These are phyloP conservation scores for Brenthis hecate DNA, from an alignment of 2,888 invertebrate species.

Conservation along the genomic window DNA sequence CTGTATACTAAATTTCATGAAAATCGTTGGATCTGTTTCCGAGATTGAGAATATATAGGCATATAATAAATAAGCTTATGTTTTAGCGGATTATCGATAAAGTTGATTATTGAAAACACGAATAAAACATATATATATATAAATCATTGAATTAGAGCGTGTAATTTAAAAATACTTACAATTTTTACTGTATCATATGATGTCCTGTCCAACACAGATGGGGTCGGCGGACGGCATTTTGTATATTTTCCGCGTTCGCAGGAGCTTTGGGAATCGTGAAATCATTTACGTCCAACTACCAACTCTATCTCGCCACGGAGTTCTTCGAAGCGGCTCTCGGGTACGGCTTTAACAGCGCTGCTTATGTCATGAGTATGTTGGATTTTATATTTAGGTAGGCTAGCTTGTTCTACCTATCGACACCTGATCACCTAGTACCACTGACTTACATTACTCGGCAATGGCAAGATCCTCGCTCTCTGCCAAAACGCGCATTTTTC, in stretches of 20 bases:
- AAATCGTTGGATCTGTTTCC: too few species aligned
- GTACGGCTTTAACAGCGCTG: constrained; percentile 81
- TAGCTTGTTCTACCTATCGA: neutral
- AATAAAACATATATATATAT: too few species aligned
- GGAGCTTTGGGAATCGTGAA: constrained; percentile 78
- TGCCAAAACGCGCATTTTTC: too few species aligned
- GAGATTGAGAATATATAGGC: too few species aligned
- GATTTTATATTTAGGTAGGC: neutral
- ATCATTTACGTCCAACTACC: constrained; percentile 79
- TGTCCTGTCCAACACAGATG: constrained; percentile 53
- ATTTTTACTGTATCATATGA: neutral
- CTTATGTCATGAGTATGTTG: constrained; percentile 68
- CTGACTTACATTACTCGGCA: neutral
- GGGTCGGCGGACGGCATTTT: constrained; percentile 81
- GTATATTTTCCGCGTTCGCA: constrained; percentile 71
- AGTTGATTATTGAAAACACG: too few species aligned
- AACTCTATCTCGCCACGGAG: constrained; percentile 80
- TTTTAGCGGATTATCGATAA: too few species aligned
- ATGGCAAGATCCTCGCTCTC: too few species aligned
- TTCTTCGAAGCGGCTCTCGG: constrained; percentile 81
- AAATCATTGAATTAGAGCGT: too few species aligned
- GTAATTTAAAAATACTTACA: neutral
- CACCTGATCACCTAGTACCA: neutral
- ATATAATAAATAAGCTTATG: too few species aligned
- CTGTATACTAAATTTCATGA: too few species aligned